Percentiles rank a stretch among this genome's conserved stretches.
Evolutionary conservation across 2,113 vertebrate species (phyloP).

Genomic region (Craseonycteris thonglongyai): DNA sequence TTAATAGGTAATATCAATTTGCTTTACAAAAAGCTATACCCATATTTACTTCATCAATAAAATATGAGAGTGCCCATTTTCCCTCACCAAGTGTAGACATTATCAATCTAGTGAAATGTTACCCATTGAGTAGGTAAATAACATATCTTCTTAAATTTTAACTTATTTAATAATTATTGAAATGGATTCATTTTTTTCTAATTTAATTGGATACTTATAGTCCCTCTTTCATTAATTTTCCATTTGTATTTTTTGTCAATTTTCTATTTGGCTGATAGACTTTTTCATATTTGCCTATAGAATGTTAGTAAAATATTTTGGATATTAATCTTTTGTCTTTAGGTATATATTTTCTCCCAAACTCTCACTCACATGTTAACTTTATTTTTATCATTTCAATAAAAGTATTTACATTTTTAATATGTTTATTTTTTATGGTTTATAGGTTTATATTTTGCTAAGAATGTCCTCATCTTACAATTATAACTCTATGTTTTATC

Average conservation of each 20-base stretch:
- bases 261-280: not conserved
- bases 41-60: not conserved
- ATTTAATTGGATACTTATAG: not conserved
- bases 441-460: not conserved
- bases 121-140: not conserved
- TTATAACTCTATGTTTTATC: not conserved
- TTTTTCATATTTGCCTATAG: not conserved
- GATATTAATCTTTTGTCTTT: not conserved
- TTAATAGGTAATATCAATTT: not conserved
- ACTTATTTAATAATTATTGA: not conserved
- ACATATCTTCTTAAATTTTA: not conserved
- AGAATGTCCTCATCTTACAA: not conserved
- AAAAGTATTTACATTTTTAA: not conserved
- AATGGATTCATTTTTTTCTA: not conserved
- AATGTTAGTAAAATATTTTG: conserved; percentile 11
- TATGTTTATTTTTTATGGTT: not conserved
- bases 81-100: not conserved
- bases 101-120: not conserved
- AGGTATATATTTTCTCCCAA: not conserved
- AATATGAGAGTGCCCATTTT: not conserved
- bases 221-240: not conserved
- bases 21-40: not conserved
- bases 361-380: not conserved
- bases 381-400: conserved; percentile 12
- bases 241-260: not conserved